Evolutionary conservation across 1,140 invertebrate species (phyloP), one percentile per base, ranked within the genome.

Genomic region (Laodelphax striatellus): DNA sequence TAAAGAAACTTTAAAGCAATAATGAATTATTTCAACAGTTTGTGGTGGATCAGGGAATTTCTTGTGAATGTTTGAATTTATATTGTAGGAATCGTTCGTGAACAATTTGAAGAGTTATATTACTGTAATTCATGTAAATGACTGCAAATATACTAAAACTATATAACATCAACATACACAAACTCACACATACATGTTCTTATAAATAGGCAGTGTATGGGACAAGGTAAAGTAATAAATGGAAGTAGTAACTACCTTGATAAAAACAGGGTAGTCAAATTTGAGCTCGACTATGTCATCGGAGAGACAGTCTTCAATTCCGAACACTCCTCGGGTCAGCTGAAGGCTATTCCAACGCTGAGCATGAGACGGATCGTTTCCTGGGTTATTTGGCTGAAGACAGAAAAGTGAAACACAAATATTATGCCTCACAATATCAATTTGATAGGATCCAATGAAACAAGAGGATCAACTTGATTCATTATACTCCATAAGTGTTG

Each of bases 221-320:
- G 24, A 28, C 6, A 28, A 4, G 6, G 2, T 28, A 28, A 6
- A 28, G 24, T 28, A 28, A 28, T 28, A 38, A 31, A 31, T 31
- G 28, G 9, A 31, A 31, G 28, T 38, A 9, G 34, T 5, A 38
- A 38, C 1, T 72, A 87, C 87, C 75, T 93, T 94, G 38, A 97
- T 85, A 17, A 85, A 80, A 24, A 96, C 80, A 5, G 92, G 86
- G 69, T 86, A 82, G 60, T 93, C 88, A 76, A 98, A 97, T 75
- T 93, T 94, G 3, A 97, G 79, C 72, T 96, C 91, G 1, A 86
- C 84, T 61, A 94, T 83, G 65, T 91, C 88, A 66, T 91, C 88
- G 54, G 78, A 78, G 22, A 83, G 76, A 68, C 82, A 87, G 69
- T 91, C 88, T 50, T 90, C 87, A 66, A 87, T 79, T 64, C 85